Evolutionary conservation across 1,140 invertebrate species (phyloP), one percentile per base, ranked within the genome.

Genomic region (Fopius arisanus): DNA sequence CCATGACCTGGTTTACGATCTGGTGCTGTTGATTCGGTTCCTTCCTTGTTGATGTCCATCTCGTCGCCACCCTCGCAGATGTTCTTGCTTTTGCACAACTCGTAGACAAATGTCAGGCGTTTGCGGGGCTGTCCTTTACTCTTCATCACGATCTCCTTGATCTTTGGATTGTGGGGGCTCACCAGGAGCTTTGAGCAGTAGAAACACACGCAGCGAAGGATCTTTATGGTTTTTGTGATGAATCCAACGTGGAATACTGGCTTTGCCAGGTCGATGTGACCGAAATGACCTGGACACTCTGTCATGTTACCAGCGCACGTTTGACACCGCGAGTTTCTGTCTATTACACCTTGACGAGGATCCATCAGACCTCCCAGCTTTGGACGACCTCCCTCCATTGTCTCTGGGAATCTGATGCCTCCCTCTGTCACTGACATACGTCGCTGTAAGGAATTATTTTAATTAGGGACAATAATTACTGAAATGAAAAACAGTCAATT

Each of bases 241-340:
- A 99, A 99, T 62, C 97, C 98, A 84, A 98, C 94, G 86, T 99
- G 97, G 88, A 97, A 99, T 2, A 99, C 98, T 23, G 98, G 98
- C 87, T 99, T 99, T 0, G 97, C 95, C 65, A 99, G 89, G 86
- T 99, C 97, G 76, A 99, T 95, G 84, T 99, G 98, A n/a, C 98
- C 98, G 90, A 99, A 99, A 87, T 99, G 98, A 0, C 98, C 98
- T 16, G 98, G 97, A 88, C 98, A 99, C 86, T 99, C 97, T 1
- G 95, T 95, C 95, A 99, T 97, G 80, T 97, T 98, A 23, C 94
- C 98, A 66, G 97, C 97, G 89, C 98, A 99, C 0, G 98, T 99
- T 86, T 98, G 97, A 86, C 98, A 99, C 62, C 97, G 90, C 19
- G 96, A 96, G 77, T 92, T 93, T 77, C 97, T 91, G 82, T 99